Percentiles rank a stretch among this genome's conserved stretches.
These are phyloP conservation scores for Andricus quercusramuli DNA, from an alignment of 2,888 invertebrate species.

Conservation along the genomic window DNA sequence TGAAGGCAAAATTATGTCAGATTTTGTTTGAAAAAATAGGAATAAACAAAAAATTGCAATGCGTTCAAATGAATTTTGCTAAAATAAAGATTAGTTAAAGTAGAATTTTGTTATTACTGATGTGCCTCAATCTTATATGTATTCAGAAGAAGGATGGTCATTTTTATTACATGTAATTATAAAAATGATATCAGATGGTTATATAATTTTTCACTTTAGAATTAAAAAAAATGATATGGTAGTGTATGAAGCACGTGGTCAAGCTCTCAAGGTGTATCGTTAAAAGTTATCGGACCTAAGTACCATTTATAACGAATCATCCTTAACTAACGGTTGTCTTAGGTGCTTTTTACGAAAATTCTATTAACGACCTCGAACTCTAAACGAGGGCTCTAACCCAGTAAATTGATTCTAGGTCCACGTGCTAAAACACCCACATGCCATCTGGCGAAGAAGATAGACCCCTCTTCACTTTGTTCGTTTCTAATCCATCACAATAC, in stretches of 20 bases:
- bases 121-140: too few species aligned
- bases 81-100: too few species aligned
- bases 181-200: too few species aligned
- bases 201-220: constrained; percentile 33
- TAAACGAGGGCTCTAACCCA: constrained; percentile 45
- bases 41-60: too few species aligned
- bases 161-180: too few species aligned
- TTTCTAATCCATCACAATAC: constrained; percentile 1
- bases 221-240: not conserved
- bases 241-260: not conserved
- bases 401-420: constrained; percentile 49
- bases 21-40: too few species aligned
- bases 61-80: too few species aligned
- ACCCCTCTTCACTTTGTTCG: constrained; percentile 32
- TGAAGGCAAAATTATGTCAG: too few species aligned
- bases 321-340: constrained; percentile 19
- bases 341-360: constrained; percentile 3
- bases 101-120: too few species aligned
- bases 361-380: constrained; percentile 21
- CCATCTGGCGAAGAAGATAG: constrained; percentile 56
- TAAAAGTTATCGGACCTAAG: constrained; percentile 4
- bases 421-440: constrained; percentile 53
- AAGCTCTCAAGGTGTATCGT: constrained; percentile 12
- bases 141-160: too few species aligned
- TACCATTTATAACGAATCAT: constrained; percentile 37